Conservation (phyloP, 2,113 vertebrate genomes). For the Petromus typicus region DNA sequence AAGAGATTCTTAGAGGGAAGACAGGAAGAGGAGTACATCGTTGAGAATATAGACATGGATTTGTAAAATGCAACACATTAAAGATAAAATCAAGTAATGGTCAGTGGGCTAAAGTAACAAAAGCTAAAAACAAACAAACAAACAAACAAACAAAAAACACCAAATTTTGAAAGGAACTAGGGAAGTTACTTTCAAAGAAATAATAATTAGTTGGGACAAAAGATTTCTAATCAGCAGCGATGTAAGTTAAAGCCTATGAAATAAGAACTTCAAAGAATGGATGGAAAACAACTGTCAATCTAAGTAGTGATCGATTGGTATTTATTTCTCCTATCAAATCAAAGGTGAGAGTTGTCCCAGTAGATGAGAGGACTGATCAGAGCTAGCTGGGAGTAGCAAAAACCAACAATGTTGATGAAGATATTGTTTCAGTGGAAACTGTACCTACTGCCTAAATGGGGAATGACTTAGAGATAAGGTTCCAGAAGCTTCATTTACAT, state of each 20-base stretch:
- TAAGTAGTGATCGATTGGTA: not conserved
- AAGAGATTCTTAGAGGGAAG: conserved; percentile 50
- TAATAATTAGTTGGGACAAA: conserved; percentile 16
- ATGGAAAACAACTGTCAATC: not conserved
- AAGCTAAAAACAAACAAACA: too few relatives aligned
- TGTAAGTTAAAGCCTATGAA: not conserved
- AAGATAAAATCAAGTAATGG: too few relatives aligned
- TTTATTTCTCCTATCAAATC: conserved; percentile 36
- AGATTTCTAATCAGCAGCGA: conserved; percentile 47
- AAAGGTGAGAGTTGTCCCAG: not conserved
- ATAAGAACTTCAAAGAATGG: conserved; percentile 13
- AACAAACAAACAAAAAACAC: not conserved
- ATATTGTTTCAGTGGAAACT: conserved; percentile 5
- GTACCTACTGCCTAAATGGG: not conserved
- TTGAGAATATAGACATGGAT: not conserved
- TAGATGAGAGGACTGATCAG: not conserved
- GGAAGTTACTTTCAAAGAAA: not conserved
- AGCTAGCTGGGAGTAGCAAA: conserved; percentile 34
- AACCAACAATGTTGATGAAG: not conserved
- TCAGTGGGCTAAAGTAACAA: too few relatives aligned
- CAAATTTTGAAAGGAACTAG: conserved; percentile 10
- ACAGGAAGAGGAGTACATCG: not conserved
- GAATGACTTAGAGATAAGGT: not conserved
- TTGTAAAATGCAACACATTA: conserved; percentile 4
- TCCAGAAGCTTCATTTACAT: conserved; percentile 49